Conservation (phyloP, 2,888 invertebrate species). For the Macropis europaea region DNA sequence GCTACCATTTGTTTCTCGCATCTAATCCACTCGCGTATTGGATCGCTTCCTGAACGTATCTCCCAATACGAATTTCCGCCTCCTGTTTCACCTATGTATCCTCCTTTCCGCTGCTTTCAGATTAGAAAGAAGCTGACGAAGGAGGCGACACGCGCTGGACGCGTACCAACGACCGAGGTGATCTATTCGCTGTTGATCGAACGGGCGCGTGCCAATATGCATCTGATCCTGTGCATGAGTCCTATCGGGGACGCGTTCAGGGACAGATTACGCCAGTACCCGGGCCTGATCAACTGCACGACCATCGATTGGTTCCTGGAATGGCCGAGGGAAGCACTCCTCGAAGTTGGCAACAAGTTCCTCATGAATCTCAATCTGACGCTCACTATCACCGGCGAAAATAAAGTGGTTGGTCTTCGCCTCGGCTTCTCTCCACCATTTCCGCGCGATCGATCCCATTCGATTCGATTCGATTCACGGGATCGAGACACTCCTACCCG, state of each 20-base stretch:
- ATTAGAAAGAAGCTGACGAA: constrained; percentile 83
- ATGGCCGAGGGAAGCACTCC: constrained; percentile 93
- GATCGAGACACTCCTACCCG: constrained; percentile 30
- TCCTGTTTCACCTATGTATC: background rate
- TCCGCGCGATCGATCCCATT: constrained; percentile 59
- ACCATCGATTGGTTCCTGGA: constrained; percentile 95
- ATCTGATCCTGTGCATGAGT: constrained; percentile 92
- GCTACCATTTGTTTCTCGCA: constrained; percentile 1
- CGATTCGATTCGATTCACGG: constrained; percentile 56
- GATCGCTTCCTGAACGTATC: background rate
- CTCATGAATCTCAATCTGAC: constrained; percentile 87
- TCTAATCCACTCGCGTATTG: constrained; percentile 3
- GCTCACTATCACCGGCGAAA: constrained; percentile 85
- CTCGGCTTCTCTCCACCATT: constrained; percentile 21
- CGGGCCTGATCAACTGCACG: constrained; percentile 92
- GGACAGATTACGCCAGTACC: constrained; percentile 92
- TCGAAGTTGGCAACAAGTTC: constrained; percentile 94
- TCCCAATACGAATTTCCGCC: background rate
- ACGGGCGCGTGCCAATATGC: constrained; percentile 88
- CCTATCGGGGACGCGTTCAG: constrained; percentile 93
- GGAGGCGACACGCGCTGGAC: constrained; percentile 82
- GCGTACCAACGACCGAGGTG: constrained; percentile 85
- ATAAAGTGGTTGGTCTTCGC: constrained; percentile 78
- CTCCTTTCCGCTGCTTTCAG: constrained; percentile 73
- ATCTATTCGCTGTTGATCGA: constrained; percentile 89